These are phyloP conservation scores for Myopa testacea DNA, from an alignment of 2,888 invertebrate genomes.

Conservation along the genomic window DNA sequence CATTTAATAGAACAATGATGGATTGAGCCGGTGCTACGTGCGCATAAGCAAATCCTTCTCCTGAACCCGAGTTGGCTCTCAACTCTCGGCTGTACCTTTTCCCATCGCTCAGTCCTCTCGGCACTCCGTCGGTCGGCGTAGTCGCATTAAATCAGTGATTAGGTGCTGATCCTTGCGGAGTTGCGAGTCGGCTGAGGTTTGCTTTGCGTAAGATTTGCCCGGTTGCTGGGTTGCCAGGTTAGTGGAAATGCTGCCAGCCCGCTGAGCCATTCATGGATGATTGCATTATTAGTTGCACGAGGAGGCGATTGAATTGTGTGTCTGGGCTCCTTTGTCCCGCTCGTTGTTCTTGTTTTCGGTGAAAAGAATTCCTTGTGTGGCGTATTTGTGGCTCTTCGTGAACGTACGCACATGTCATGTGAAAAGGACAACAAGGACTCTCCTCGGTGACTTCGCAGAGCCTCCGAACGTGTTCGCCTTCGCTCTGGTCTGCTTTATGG, in stretches of 20 bases:
- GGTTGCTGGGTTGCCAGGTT: background rate
- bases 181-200: background rate
- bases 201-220: constrained; percentile 21
- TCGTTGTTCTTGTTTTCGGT: background rate
- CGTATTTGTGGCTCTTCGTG: too few relatives aligned
- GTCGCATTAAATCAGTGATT: background rate
- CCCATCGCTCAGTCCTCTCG: background rate
- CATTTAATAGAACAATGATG: background rate
- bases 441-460: background rate
- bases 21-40: background rate
- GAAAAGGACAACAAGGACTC: background rate
- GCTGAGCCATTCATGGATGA: constrained; percentile 29
- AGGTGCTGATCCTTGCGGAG: background rate
- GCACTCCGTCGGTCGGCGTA: too few relatives aligned
- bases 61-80: background rate
- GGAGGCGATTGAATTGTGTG: background rate
- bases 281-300: constrained; percentile 12
- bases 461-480: background rate
- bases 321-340: background rate
- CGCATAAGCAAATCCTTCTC: background rate
- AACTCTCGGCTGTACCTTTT: background rate
- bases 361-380: background rate
- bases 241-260: constrained; percentile 20
- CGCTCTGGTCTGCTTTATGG: background rate
- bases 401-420: too few relatives aligned